Evolutionary conservation across 2,113 vertebrate species (phyloP), one percentile per base, ranked within the genome.

Genomic region (Bettongia penicillata): DNA sequence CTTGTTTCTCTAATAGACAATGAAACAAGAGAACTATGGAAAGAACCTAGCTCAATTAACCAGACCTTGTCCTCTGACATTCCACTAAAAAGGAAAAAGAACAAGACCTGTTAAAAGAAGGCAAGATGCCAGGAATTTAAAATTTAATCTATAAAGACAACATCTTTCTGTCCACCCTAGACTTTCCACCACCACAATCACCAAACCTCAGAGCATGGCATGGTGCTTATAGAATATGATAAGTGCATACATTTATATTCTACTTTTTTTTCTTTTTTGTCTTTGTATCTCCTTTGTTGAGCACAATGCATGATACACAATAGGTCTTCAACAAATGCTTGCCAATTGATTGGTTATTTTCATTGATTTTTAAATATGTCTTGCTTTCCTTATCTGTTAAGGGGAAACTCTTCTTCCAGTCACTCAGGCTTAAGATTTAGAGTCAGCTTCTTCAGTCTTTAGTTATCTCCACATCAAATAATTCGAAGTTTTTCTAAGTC

Each of bases 11-110:
- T 24, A 50, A 11, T 22, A n/a, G 49, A 51, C 89, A n/a, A 3
- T 43, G 2, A 90, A 19, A 49, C 94, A 89, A 95, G 91, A 93
- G 25, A 92, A 26, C 53, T 93, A 77, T 50, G 61, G 91, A 89
- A 90, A 55, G 7, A 77, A 52, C 11, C 9, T 2, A 8, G 49
- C 48, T 90, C 26, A 53, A 24, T 52, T 37, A 93, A 51, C 47
- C 25, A 93, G 19, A 77, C 26, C 31, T 92, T 93, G 28, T 53
- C 47, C 51, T 31, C 89, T 91, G 26, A 68, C 5, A 51, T 61
- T 48, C 49, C 37, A 31, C 47, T 14, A 22, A 51, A 26, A 26
- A 55, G 26, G 37, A 94, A 25, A 25, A 57, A 90, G 47, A 43
- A 9, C 37, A 31, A 8, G 28, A 31, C 91, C 26, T 37, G 14